phyloP scores from a whole-genome alignment of 2,113 vertebrate genomes.

The Serilophus lunatus region DNA sequence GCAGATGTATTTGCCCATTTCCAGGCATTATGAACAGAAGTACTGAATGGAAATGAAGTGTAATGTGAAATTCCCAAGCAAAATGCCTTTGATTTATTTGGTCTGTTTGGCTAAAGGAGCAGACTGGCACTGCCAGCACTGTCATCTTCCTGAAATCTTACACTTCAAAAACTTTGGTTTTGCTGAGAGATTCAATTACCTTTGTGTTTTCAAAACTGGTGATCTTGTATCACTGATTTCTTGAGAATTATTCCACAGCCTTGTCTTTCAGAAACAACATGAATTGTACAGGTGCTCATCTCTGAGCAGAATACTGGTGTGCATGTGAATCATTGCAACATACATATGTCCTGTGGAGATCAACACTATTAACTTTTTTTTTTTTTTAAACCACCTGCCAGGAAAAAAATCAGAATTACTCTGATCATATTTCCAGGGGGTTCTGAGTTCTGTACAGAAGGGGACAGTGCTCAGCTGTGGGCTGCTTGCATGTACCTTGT shows the following conservation, averaged over 20 bases:
- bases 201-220: not conserved
- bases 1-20: not conserved
- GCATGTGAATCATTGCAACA: not conserved
- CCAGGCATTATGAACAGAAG: not conserved
- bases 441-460: not conserved
- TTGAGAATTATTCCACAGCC: not conserved
- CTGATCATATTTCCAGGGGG: not conserved
- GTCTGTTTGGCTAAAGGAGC: not conserved
- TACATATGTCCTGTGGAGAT: not conserved
- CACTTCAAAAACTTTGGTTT: not conserved
- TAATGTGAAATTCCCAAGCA: not conserved
- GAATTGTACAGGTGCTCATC: not conserved
- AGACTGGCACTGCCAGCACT: not conserved
- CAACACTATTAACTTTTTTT: not conserved
- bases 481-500: too few species aligned
- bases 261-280: not conserved
- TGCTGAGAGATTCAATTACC: not conserved
- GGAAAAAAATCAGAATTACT: not conserved
- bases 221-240: not conserved
- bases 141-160: not conserved
- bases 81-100: constrained; percentile 16
- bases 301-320: not conserved
- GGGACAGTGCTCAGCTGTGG: not conserved
- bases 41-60: not conserved
- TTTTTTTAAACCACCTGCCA: not conserved